These are phyloP conservation scores for Furcula furcula DNA, from an alignment of 2,888 invertebrate species.

Conservation along the genomic window DNA sequence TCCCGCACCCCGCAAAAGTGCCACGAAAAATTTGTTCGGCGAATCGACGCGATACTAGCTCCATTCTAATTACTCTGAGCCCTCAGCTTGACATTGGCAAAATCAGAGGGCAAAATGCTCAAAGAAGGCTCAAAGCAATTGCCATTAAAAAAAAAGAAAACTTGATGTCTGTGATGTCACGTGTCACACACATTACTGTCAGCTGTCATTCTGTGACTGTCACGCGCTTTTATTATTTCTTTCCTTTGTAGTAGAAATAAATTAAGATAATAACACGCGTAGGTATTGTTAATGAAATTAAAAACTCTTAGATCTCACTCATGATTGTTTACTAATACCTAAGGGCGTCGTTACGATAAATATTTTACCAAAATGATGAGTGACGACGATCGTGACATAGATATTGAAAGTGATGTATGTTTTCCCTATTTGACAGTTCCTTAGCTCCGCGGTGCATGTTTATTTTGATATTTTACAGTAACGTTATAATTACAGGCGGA, in stretches of 20 bases:
- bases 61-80: too few relatives aligned
- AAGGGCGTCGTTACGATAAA: slow-evolving; percentile 18
- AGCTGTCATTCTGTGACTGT: slow-evolving; percentile 26
- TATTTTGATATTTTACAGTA: slow-evolving; percentile 34
- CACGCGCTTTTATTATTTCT: slow-evolving; percentile 43
- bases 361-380: slow-evolving; percentile 85
- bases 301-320: slow-evolving; percentile 23
- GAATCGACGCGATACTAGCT: too few relatives aligned
- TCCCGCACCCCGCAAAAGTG: too few relatives aligned
- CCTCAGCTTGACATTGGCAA: too few relatives aligned
- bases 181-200: background rate
- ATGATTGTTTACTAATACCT: slow-evolving; percentile 46
- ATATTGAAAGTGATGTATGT: slow-evolving; percentile 97
- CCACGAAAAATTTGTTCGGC: too few relatives aligned
- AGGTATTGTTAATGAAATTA: slow-evolving; percentile 13
- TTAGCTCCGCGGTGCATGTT: slow-evolving; percentile 29
- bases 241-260: slow-evolving; percentile 16
- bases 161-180: too few relatives aligned
- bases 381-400: slow-evolving; percentile 97
- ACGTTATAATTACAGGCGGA: slow-evolving; percentile 83
- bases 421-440: slow-evolving; percentile 39
- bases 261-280: slow-evolving; percentile 14
- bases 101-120: too few relatives aligned
- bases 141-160: too few relatives aligned
- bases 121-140: too few relatives aligned